A percentile compares a stretch with the other conserved stretches of the same genome.
phyloP scores from a whole-genome alignment of 2,888 invertebrate genomes.

The Tenthredo mesomela region DNA sequence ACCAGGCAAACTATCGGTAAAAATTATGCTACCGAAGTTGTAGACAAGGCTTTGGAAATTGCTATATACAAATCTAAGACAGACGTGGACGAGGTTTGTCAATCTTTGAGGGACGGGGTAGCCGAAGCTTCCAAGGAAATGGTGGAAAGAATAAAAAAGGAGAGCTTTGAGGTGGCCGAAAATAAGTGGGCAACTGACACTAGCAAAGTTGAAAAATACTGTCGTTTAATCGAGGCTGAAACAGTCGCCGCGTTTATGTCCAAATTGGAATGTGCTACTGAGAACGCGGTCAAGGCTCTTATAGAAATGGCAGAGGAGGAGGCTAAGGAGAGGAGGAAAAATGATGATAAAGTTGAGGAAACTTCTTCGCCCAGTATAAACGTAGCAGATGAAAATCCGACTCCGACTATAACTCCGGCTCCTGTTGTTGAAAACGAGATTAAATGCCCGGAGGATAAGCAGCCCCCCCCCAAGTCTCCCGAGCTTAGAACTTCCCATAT shows the following conservation, averaged over 20 bases:
- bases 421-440: constrained; percentile 49
- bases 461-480: constrained; percentile 60
- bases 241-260: constrained; percentile 71
- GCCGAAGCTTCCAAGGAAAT: constrained; percentile 73
- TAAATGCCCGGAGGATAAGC: constrained; percentile 65
- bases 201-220: constrained; percentile 66
- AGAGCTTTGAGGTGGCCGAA: constrained; percentile 70
- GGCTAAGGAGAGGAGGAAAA: constrained; percentile 69
- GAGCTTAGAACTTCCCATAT: neutral
- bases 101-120: constrained; percentile 72
- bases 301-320: constrained; percentile 77
- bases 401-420: neutral
- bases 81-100: constrained; percentile 75
- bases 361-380: constrained; percentile 5
- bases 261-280: constrained; percentile 74
- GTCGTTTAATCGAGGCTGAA: constrained; percentile 68
- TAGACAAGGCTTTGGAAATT: constrained; percentile 75
- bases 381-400: constrained; percentile 48
- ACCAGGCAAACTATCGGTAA: constrained; percentile 70
- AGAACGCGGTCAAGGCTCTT: constrained; percentile 75
- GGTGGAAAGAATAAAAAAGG: constrained; percentile 70
- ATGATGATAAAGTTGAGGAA: constrained; percentile 56
- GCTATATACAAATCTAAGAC: constrained; percentile 76
- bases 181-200: constrained; percentile 65
- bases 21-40: constrained; percentile 74